Evolutionary conservation across 1,140 invertebrate species (phyloP), one percentile per base, ranked within the genome.

Genomic region (Leptestheria dahalacensis): DNA sequence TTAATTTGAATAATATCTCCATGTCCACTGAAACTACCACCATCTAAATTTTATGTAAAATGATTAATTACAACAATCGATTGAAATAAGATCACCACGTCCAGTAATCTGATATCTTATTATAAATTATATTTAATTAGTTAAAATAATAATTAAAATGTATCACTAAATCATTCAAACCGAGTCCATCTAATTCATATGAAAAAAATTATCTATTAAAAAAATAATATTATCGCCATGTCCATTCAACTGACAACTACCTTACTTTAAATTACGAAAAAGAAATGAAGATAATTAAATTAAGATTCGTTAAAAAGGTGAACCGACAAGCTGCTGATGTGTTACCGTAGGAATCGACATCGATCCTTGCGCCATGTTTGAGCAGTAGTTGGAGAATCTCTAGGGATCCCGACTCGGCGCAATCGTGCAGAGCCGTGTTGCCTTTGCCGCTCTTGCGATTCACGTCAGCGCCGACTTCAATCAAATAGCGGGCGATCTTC

Each of bases 401-500:
- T 50, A 96, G 73, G 15, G 87, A 92, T 20, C 93, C 93, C 51
- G 88, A 92, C 71, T 97, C 93, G 0, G 93, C 92, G 70, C 91
- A 94, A 69, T 97, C 92, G 73, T 97, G 92, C 25, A 97, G 69
- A 20, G 92, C 92, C 15, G 92, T 97, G 69, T 96, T 96, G 60
- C 91, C 93, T 76, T 94, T 96, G 11, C 93, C 83, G 72, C 90
- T 94, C 74, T 92, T 92, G 49, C 88, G 79, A 71, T 97, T 94
- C 0, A 94, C 86, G 71, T 92, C 83, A 3, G 91, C 92, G 66
- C 86, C 85, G 28, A 89, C 71, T 26, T 82, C 78, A 6, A 97
- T 78, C 50, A 96, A 77, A 73, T 86, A 95, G 68, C 85, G 84
- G 4, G 71, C 74, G 66, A 95, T 92, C 67, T 79, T 77, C 62